Evolutionary conservation across 2,888 invertebrate genomes (phyloP).

Genomic region (Cataglyphis livida): DNA sequence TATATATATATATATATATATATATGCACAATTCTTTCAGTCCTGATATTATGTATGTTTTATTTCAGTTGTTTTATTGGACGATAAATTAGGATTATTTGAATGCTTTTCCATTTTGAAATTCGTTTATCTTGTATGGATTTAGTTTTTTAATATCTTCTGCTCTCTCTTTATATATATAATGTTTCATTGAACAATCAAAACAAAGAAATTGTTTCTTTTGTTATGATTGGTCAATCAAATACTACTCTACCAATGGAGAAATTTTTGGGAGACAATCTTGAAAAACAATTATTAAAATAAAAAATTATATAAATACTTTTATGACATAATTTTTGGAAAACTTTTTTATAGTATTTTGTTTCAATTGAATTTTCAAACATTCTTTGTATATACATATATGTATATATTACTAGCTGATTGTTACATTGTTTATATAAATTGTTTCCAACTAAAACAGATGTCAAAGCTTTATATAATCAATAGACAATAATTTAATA

Average conservation of each 20-base stretch:
- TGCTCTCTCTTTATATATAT: not conserved
- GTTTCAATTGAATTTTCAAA: not conserved
- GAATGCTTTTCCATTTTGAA: not conserved
- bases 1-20: not conserved
- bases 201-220: not conserved
- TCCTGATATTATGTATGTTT: not conserved
- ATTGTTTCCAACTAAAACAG: conserved; percentile 8
- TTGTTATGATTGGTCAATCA: not conserved
- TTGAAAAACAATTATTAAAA: not conserved
- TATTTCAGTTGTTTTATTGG: not conserved
- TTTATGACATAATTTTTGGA: not conserved
- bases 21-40: not conserved
- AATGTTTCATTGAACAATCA: not conserved
- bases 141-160: not conserved
- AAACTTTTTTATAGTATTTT: not conserved
- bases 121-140: not conserved
- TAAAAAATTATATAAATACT: not conserved
- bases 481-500: not conserved
- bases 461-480: not conserved
- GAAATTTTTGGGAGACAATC: not conserved
- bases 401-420: not conserved
- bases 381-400: not conserved
- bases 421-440: not conserved
- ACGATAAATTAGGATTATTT: not conserved
- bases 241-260: not conserved